Evolutionary conservation across 2,113 vertebrate genomes (phyloP).

Genomic region (Centropristis striata): DNA sequence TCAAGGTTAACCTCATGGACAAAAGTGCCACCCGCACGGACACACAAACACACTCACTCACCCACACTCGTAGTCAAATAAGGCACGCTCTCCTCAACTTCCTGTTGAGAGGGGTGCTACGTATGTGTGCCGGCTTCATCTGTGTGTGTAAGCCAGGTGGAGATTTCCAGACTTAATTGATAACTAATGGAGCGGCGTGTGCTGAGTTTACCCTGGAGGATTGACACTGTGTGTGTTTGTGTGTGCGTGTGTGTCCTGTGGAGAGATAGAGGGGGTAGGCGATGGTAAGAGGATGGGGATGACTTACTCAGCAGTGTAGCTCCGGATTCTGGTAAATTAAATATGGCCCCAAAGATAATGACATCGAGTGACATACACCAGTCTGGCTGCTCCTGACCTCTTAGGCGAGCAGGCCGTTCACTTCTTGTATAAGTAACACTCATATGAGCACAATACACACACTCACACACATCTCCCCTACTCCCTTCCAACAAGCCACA

Average conservation of each 20-base stretch:
- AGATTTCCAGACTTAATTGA: conserved; percentile 88
- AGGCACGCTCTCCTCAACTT: conserved; percentile 61
- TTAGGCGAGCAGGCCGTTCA: conserved; percentile 22
- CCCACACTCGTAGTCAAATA: conserved; percentile 58
- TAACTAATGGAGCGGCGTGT: conserved; percentile 88
- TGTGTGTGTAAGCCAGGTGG: conserved; percentile 80
- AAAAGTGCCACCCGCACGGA: conserved; percentile 72
- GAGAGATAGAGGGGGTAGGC: conserved; percentile 49
- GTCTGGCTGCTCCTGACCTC: conserved; percentile 63
- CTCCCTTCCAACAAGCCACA: conserved; percentile 70
- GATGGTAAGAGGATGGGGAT: conserved; percentile 51
- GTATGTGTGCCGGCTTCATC: conserved; percentile 34
- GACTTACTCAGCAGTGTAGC: conserved; percentile 79
- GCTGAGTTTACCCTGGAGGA: conserved; percentile 84
- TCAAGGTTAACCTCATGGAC: conserved; percentile 87
- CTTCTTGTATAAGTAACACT: conserved; percentile 31
- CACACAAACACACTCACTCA: conserved; percentile 56
- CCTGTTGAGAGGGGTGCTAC: conserved; percentile 53
- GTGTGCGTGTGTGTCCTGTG: conserved; percentile 59
- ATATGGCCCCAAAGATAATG: conserved; percentile 79
- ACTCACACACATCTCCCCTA: conserved; percentile 44
- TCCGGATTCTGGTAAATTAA: conserved; percentile 79
- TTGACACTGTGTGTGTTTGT: conserved; percentile 53
- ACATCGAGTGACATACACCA: conserved; percentile 70
- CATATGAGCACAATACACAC: conserved; percentile 26